Evolutionary conservation across 2,888 invertebrate genomes (phyloP).

Genomic region (Oasisia sp.): DNA sequence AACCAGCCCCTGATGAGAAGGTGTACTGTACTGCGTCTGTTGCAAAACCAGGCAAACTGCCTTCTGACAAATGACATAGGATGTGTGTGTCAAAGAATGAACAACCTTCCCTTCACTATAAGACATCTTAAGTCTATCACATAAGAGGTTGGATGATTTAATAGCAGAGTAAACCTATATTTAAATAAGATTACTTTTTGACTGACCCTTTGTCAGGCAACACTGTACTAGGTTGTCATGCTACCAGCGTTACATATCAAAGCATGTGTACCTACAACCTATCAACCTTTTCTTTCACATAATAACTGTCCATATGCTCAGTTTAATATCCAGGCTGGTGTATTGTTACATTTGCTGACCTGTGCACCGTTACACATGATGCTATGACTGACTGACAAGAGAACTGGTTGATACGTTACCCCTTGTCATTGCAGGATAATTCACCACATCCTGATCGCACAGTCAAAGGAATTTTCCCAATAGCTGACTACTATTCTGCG

Average conservation of each 20-base stretch:
- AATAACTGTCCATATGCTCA: neutral
- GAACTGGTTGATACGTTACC: constrained; percentile 18
- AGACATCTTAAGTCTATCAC: too few species aligned
- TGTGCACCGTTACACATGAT: neutral
- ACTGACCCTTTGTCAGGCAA: constrained; percentile 14
- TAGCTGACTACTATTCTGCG: constrained; percentile 21
- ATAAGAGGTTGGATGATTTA: too few species aligned
- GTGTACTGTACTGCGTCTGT: too few species aligned
- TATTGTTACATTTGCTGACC: neutral
- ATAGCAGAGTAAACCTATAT: too few species aligned
- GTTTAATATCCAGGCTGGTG: neutral
- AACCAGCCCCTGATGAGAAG: too few species aligned
- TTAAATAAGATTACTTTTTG: neutral
- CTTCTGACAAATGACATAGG: too few species aligned
- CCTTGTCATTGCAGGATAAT: constrained; percentile 25
- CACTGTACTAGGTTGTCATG: neutral
- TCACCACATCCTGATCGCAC: constrained; percentile 14
- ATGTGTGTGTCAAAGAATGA: too few species aligned
- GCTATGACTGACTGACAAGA: neutral
- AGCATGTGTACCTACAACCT: neutral
- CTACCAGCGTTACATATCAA: neutral
- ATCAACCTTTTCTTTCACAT: neutral
- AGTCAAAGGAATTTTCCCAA: constrained; percentile 25
- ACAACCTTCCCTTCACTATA: too few species aligned
- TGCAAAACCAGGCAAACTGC: too few species aligned